Evolutionary conservation across 1,140 invertebrate genomes (phyloP), one percentile per base, ranked within the genome.

Genomic region (Pseudomyrmex pallidus): DNA sequence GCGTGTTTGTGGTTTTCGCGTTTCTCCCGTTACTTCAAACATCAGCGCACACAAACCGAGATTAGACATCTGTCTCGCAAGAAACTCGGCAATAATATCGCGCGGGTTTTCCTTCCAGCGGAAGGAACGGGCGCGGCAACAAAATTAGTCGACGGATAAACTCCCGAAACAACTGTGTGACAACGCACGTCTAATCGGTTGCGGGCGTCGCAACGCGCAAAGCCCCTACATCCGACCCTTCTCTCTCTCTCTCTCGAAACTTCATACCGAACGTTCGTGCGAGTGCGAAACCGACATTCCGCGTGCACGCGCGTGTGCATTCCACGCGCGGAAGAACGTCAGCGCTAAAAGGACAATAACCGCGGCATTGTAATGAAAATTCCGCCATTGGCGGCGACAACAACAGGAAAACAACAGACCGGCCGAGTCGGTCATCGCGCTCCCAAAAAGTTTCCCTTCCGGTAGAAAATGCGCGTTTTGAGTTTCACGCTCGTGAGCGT

Each of bases 271-370:
- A 78, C 62, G 82, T 86, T 86, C 61, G 73, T 66, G 48, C 63
- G 63, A 59, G 74, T 66, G 56, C 35, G 35, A 74, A 68, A 83
- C 85, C 72, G 62, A 66, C 52, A 73, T 82, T 85, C 66, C 76
- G 52, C 12, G 46, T 12, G 48, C 9, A n/a, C 57, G 25, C 20
- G 13, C 5, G n/a, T n/a, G 35, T 54, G 4, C n/a, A 15, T 52
- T 44, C 20, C 22, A 17, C 22, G 17, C 73, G 17, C 73, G 67
- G 56, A 77, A 83, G 64, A 15, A n/a, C n/a, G 44, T 35, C 5
- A 35, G 35, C 52, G 54, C 20, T 17, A 20, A 13, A 57, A 20
- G 64, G 35, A 78, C 64, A 68, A 70, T 78, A 78, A 78, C 20
- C 52, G 20, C 25, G 52, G 17, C 20, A 57, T 78, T 48, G 64